Base-by-base conservation (phyloP, 2,888 invertebrate genomes). In the Halictus quadricinctus region DNA sequence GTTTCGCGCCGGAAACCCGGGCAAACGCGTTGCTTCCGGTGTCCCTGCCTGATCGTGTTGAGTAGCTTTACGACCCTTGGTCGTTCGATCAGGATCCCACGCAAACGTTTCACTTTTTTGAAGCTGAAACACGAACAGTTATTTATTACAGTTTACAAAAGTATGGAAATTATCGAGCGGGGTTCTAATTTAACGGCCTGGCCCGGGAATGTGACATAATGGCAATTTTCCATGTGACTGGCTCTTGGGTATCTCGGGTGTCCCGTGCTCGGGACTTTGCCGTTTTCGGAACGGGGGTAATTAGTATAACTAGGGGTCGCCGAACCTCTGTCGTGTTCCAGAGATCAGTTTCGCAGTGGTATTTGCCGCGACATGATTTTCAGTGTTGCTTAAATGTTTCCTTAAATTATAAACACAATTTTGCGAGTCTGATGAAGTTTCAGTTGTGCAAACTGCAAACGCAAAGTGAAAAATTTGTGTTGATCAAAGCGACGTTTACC, bases 1-100 rank as follows among this genome's bases (percentile, higher is more conserved):
- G 66, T 77, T 66, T 36, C 54, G 54, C n/a, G 60, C 48, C 25
- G 50, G 78, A 79, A 81, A 64, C 15, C 46, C 48, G 29, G 46
- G 13, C 21, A 12, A 12, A 66, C 43, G 50, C 73, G 48, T 8
- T 6, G 15, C 41, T 75, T 54, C 36, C 43, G 10, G 43, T 48
- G 76, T 60, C 60, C 25, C 50, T 25, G 70, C n/a, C 29, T 64
- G 29, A 64, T 64, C n/a, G 43, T 46, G 77, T 69, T 77, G 12
- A 41, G 36, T 8, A 66, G 43, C 10, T 60, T 25, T 12, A 29
- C 64, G 7, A 15, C 7, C 64, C 15, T 15, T 29, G 15, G 29
- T 15, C 29, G 7, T 29, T 64, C 15, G 2, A 64, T 15, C 7
- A 2, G 15, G 15, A 29, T 29, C 64, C 15, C 29, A 29, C 7